Evolutionary conservation across 1,140 invertebrate species (phyloP).

Genomic region (Araneus ventricosus): DNA sequence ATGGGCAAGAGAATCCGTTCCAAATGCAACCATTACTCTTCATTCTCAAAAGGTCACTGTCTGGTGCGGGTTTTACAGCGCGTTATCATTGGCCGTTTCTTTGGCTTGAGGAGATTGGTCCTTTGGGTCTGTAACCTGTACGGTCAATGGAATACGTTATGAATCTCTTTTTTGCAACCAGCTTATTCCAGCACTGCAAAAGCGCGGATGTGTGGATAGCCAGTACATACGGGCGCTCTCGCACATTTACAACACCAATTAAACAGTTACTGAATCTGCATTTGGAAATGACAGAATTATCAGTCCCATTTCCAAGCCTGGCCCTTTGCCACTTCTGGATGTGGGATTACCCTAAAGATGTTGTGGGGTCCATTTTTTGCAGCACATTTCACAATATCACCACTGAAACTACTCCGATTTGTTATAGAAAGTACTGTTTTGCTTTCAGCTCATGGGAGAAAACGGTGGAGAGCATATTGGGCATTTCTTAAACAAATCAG

Average conservation of each 20-base stretch:
- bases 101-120: too few species aligned
- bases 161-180: background rate
- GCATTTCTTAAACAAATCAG: too few species aligned
- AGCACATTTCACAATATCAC: too few species aligned
- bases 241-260: background rate
- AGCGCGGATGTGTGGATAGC: background rate
- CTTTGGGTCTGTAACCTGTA: too few species aligned
- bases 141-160: background rate
- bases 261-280: background rate
- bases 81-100: too few species aligned
- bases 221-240: background rate
- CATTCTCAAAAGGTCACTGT: background rate
- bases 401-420: too few species aligned
- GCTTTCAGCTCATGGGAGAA: too few species aligned
- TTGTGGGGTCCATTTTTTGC: background rate
- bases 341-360: background rate
- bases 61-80: background rate
- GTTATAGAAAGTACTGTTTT: too few species aligned
- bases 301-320: background rate
- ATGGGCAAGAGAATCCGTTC: too few species aligned
- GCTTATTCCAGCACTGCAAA: background rate
- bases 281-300: background rate
- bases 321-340: background rate
- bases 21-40: background rate
- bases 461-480: too few species aligned